phyloP scores from a whole-genome alignment of 1,140 invertebrate genomes.

The Hyles euphorbiae region DNA sequence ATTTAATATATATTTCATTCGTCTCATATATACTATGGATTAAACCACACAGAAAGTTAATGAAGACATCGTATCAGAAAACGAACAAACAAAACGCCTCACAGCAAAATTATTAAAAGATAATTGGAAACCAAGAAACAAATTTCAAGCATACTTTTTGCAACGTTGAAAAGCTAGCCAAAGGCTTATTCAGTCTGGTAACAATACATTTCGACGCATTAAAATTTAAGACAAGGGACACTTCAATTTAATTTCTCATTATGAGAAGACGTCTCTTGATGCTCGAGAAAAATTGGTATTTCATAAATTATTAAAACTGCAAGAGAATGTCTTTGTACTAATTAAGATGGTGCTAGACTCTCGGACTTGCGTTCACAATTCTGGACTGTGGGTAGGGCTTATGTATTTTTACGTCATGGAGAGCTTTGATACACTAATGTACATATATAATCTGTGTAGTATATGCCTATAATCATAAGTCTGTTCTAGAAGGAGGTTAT shows the following conservation, averaged over 20 bases:
- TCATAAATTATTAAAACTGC: constrained; percentile 35
- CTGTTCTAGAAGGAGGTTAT: no score
- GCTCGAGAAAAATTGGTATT: constrained; percentile 36
- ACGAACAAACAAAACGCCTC: no score
- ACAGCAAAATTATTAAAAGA: no score
- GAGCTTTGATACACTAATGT: no score
- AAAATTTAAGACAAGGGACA: constrained; percentile 31
- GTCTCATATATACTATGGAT: no score
- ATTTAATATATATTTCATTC: no score
- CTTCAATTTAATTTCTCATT: constrained; percentile 47
- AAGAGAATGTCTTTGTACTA: constrained; percentile 33
- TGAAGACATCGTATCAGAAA: no score
- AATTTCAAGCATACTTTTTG: not conserved
- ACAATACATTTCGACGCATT: constrained; percentile 19
- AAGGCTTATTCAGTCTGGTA: not conserved
- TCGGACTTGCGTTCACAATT: constrained; percentile 8
- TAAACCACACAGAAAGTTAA: no score
- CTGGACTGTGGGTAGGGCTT: not conserved
- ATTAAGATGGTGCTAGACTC: constrained; percentile 25
- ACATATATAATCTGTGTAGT: no score
- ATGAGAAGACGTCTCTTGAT: constrained; percentile 24
- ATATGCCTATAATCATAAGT: no score
- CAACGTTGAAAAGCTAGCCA: not conserved
- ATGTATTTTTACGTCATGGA: no score
- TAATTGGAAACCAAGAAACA: not conserved